Conservation (phyloP, 2,113 vertebrate genomes). For the Crocuta crocuta region DNA sequence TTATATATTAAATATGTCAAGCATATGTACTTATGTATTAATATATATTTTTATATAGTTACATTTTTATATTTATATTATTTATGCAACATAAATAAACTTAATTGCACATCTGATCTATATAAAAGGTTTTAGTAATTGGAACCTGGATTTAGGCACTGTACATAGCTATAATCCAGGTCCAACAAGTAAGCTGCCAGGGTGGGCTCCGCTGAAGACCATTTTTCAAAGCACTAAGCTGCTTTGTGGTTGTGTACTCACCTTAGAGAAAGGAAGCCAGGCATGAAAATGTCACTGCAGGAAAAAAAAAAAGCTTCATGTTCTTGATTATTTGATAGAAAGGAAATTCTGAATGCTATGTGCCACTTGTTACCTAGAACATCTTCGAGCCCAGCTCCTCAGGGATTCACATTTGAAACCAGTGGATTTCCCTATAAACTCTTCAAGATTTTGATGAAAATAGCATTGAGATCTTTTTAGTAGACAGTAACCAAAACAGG, state of each 20-base stretch:
- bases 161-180: not conserved
- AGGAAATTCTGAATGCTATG: not conserved
- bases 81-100: not conserved
- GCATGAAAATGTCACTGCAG: not conserved
- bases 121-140: not conserved
- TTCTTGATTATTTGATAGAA: not conserved
- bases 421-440: not conserved
- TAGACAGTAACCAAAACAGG: not conserved
- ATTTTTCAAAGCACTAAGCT: not conserved
- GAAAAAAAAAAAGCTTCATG: too few relatives aligned
- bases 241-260: not conserved
- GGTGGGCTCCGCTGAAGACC: not conserved
- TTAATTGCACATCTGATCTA: not conserved
- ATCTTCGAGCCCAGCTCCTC: too few relatives aligned
- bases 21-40: not conserved
- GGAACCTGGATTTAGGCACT: not conserved
- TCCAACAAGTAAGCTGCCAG: not conserved
- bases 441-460: not conserved
- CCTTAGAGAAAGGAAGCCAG: not conserved
- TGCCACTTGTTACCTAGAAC: not conserved
- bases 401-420: not conserved
- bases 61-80: not conserved
- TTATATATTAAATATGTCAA: not conserved
- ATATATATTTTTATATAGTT: not conserved
- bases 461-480: not conserved